Evolutionary conservation across 2,888 invertebrate species (phyloP).

Genomic region (Pedicia rivosa): DNA sequence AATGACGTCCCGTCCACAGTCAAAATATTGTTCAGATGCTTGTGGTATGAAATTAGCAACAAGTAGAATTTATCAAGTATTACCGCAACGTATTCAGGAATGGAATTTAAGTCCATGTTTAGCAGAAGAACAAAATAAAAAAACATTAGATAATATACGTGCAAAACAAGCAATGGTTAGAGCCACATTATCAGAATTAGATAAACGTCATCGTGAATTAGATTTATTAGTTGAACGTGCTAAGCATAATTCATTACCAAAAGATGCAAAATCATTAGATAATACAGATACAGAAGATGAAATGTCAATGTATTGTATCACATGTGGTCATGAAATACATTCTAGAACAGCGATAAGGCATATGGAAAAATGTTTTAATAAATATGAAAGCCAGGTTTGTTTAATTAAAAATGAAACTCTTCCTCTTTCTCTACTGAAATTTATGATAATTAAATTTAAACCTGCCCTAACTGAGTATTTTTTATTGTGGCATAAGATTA

Average conservation of each 20-base stretch:
- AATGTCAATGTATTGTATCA: conserved; percentile 81
- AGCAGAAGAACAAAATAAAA: conserved; percentile 69
- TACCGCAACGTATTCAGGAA: conserved; percentile 82
- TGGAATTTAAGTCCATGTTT: conserved; percentile 78
- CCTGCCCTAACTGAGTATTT: too few species aligned
- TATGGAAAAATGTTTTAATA: conserved; percentile 96
- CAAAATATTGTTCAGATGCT: conserved; percentile 87
- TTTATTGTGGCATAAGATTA: too few species aligned
- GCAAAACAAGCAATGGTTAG: conserved; percentile 64
- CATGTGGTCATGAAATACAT: conserved; percentile 92
- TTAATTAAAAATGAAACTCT: too few species aligned
- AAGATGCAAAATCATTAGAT: conserved; percentile 44
- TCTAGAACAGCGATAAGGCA: conserved; percentile 84
- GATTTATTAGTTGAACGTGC: conserved; percentile 69
- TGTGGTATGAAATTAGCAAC: conserved; percentile 84
- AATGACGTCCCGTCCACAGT: conserved; percentile 56
- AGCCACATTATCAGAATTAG: conserved; percentile 61
- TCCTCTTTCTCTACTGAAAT: too few species aligned
- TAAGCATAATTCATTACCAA: conserved; percentile 48
- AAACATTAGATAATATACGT: conserved; percentile 54
- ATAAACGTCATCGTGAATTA: conserved; percentile 58
- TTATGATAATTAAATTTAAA: too few species aligned
- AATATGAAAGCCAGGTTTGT: conserved; percentile 97
- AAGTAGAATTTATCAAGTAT: conserved; percentile 67
- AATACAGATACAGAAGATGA: conserved; percentile 45